A percentile compares a stretch with the other conserved stretches of the same genome.
Conservation (phyloP, 1,140 invertebrate species). For the Drosophila busckii region DNA sequence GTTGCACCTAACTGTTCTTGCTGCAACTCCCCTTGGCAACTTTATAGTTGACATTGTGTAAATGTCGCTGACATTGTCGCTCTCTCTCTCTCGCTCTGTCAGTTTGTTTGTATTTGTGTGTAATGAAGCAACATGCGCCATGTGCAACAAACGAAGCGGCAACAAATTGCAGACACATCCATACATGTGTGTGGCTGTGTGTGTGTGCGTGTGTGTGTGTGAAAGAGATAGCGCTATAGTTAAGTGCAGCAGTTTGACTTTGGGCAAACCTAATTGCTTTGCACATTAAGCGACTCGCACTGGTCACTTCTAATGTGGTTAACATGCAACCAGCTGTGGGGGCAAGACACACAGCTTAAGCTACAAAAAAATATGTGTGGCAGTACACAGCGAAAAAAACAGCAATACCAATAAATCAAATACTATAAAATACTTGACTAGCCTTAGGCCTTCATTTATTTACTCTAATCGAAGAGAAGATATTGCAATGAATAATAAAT, state of each 20-base stretch:
- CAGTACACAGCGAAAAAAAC: too few relatives aligned
- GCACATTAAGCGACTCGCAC: slow-evolving; percentile 29
- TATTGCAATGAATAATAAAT: too few relatives aligned
- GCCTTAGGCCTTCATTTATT: too few relatives aligned
- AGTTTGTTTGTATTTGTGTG: slow-evolving; percentile 37
- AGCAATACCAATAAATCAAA: too few relatives aligned
- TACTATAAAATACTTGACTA: too few relatives aligned
- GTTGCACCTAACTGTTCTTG: slow-evolving; percentile 17
- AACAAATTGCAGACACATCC: too few relatives aligned
- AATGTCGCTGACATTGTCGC: slow-evolving; percentile 59
- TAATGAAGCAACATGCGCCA: slow-evolving; percentile 43
- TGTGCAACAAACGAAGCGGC: slow-evolving; percentile 10
- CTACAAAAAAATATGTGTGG: slow-evolving; percentile 33
- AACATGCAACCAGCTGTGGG: slow-evolving; percentile 1
- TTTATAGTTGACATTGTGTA: slow-evolving; percentile 62
- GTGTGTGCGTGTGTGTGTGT: too few relatives aligned
- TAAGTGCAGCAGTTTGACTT: too few relatives aligned
- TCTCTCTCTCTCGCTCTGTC: slow-evolving; percentile 1
- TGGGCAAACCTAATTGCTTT: slow-evolving; percentile 32
- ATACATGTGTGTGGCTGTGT: slow-evolving; percentile 1
- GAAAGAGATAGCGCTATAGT: too few relatives aligned
- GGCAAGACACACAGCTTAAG: too few relatives aligned
- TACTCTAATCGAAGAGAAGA: too few relatives aligned
- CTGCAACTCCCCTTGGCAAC: slow-evolving; percentile 17
- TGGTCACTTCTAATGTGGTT: slow-evolving; percentile 19